Evolutionary conservation across 2,888 invertebrate genomes (phyloP).

Genomic region (Drosophila picticornis): DNA sequence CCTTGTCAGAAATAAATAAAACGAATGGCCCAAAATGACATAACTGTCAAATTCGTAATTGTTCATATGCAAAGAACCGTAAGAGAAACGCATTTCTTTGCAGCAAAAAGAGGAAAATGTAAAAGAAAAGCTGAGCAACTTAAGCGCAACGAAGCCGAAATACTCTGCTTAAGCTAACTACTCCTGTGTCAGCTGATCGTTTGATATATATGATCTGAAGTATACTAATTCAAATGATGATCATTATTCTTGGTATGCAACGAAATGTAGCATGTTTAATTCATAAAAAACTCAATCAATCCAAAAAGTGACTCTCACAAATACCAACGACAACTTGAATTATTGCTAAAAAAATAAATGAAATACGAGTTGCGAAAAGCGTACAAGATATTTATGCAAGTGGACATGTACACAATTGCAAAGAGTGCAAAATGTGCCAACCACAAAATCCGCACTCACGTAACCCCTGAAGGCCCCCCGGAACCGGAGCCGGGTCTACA

Average conservation of each 20-base stretch:
- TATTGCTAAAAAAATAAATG: conserved; percentile 36
- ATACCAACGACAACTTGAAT: conserved; percentile 76
- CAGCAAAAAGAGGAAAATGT: conserved; percentile 16
- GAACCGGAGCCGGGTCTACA: conserved; percentile 4
- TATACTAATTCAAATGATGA: neutral
- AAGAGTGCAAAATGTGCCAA: conserved; percentile 37
- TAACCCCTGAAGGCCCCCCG: conserved; percentile 22
- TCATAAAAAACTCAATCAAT: neutral
- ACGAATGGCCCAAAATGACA: conserved; percentile 67
- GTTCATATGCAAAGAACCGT: conserved; percentile 67
- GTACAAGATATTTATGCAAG: conserved; percentile 43
- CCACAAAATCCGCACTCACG: conserved; percentile 60
- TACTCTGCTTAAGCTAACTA: conserved; percentile 4
- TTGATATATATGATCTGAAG: neutral
- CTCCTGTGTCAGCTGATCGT: no score
- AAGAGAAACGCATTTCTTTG: conserved; percentile 45
- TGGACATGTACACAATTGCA: conserved; percentile 27
- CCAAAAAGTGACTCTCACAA: neutral
- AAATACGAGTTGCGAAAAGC: conserved; percentile 5
- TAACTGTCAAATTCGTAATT: conserved; percentile 77
- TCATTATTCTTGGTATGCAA: neutral
- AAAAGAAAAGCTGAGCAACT: neutral
- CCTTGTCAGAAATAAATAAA: conserved; percentile 69
- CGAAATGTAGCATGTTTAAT: neutral
- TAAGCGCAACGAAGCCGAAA: conserved; percentile 9